Percentiles rank a stretch among this genome's conserved stretches.
These are phyloP conservation scores for Empidonax traillii DNA, from an alignment of 2,113 vertebrate species.

Conservation along the genomic window DNA sequence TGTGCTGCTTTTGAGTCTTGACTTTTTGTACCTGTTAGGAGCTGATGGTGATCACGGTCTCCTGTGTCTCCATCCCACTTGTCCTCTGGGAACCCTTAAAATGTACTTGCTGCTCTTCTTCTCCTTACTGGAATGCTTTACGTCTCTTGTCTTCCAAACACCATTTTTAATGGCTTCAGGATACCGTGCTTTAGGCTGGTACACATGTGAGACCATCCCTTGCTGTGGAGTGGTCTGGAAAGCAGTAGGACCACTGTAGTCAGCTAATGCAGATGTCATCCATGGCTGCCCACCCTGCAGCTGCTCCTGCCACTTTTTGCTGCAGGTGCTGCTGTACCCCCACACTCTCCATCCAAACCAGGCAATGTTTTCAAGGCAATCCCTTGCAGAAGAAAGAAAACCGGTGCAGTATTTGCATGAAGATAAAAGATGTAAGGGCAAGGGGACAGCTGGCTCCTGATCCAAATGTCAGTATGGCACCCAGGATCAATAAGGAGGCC, in stretches of 20 bases:
- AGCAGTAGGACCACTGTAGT: background rate
- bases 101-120: background rate
- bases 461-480: background rate
- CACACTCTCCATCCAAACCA: background rate
- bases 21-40: background rate
- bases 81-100: background rate
- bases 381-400: background rate
- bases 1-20: background rate
- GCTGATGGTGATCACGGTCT: background rate
- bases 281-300: rapidly evolving
- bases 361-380: background rate
- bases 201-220: background rate
- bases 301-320: background rate
- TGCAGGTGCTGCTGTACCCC: background rate
- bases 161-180: background rate
- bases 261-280: background rate
- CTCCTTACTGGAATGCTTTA: background rate
- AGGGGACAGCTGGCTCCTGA: background rate
- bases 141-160: background rate
- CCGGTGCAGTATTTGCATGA: background rate
- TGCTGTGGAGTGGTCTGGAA: background rate
- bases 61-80: background rate
- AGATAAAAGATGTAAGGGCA: background rate
- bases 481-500: background rate
- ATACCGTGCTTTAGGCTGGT: background rate